These are phyloP conservation scores for Opisthograptis luteolata DNA, from an alignment of 2,888 invertebrate species.

Conservation along the genomic window DNA sequence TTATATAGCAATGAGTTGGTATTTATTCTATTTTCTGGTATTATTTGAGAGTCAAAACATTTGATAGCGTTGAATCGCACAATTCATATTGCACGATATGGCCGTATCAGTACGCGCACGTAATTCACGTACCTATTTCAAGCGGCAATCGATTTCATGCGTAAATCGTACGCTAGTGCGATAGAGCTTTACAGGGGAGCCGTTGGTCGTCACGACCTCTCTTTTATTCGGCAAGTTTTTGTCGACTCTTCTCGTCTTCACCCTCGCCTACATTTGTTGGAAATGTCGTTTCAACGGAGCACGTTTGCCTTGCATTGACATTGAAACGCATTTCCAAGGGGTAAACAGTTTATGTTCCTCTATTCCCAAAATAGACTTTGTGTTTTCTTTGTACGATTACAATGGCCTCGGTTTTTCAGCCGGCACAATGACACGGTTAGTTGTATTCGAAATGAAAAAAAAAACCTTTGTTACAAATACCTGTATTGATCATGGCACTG, in stretches of 20 bases:
- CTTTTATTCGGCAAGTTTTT: conserved; percentile 73
- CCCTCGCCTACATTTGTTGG: conserved; percentile 61
- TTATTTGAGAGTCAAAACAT: no score
- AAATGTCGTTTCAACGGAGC: conserved; percentile 57
- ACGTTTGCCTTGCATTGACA: conserved; percentile 66
- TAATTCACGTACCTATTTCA: no score
- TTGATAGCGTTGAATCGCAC: no score
- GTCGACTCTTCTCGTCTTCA: conserved; percentile 60
- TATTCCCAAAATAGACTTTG: conserved; percentile 40
- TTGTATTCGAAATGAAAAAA: conserved; percentile 37
- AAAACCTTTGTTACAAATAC: conserved; percentile 23
- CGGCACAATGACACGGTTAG: conserved; percentile 38
- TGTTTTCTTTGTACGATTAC: conserved; percentile 39
- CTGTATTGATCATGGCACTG: conserved; percentile 16
- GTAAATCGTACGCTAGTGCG: not conserved
- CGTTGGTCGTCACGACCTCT: conserved; percentile 63
- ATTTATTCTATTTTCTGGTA: no score
- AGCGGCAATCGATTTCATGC: not conserved
- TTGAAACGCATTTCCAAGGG: conserved; percentile 58
- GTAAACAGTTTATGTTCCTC: conserved; percentile 52
- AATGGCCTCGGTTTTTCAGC: conserved; percentile 34
- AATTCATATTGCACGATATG: no score
- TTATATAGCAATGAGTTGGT: no score
- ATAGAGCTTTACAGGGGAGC: conserved; percentile 55
- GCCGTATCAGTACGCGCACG: no score